Base-by-base conservation (phyloP, 2,888 invertebrate genomes). In the Elegia similella region DNA sequence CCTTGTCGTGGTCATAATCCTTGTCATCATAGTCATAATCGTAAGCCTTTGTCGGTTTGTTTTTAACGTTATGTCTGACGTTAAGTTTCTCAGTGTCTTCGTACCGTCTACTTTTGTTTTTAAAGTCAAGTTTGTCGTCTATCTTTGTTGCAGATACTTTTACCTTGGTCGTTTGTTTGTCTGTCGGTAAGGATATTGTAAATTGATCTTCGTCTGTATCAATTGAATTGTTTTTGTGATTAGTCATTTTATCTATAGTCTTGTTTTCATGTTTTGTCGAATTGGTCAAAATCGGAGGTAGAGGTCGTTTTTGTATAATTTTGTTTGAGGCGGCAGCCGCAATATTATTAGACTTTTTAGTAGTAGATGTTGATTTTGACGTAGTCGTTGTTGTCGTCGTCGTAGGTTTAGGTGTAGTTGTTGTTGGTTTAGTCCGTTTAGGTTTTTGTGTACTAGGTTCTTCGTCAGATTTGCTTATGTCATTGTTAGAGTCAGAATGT, bases 111-210 rank as follows among this genome's bases (percentile, higher is more conserved):
- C 77, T 88, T 76, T 91, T 91, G 60, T 90, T 87, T 70, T 80
- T 88, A 70, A 94, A 86, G 86, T 94, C 94, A 56, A 94, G 86
- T 91, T 94, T 94, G 76, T 93, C 93, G 66, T 92, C 93, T 50
- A 94, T 89, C 60, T 81, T 84, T 68, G 38, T 10, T 10, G 77
- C 65, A 23, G 79, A 81, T 53, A 64, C 66, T 56, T 75, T 72
- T 48, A 63, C 64, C 68, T 73, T 79, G 32, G 66, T 71, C 53
- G 57, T 59, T 55, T 63, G 66, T 60, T 69, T 70, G 62, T 78
- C 73, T 60, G 66, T 62, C 42, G 65, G 69, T 56, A 73, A 71
- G 54, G 64, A 64, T 38, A 72, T 66, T 13, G 59, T 67, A 12
- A 66, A 63, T 60, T 75, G 68, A 59, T 75, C 72, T 58, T 63